Conservation (phyloP, 2,113 vertebrate genomes). For the Datnioides undecimradiatus region DNA sequence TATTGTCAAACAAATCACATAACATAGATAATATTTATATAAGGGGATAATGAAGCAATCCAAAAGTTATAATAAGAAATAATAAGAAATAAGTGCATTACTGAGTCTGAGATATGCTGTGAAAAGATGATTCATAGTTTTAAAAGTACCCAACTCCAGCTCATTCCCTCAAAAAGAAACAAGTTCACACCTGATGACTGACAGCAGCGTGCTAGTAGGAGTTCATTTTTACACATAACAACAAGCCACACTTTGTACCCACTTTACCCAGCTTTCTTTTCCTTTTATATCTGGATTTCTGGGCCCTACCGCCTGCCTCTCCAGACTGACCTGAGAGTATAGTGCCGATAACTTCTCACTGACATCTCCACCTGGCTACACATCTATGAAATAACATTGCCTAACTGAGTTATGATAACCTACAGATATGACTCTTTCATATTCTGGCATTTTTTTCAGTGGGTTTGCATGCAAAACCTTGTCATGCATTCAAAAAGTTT, state of each 20-base stretch:
- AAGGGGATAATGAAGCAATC: not conserved
- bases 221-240: slow-evolving; percentile 25
- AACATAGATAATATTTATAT: not conserved
- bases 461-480: not conserved
- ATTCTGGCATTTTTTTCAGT: not conserved
- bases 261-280: not conserved
- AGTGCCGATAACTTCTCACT: not conserved
- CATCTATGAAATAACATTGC: not conserved
- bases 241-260: slow-evolving; percentile 10
- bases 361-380: not conserved
- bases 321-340: not conserved
- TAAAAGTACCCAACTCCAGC: not conserved
- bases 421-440: not conserved
- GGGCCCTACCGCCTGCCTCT: slow-evolving; percentile 1
- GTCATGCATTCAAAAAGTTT: not conserved
- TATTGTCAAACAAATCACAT: not conserved
- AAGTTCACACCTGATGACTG: slow-evolving; percentile 36
- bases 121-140: slow-evolving; percentile 18
- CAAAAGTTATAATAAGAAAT: too few species aligned
- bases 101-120: not conserved
- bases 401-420: not conserved
- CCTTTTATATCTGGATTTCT: slow-evolving; percentile 1
- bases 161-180: slow-evolving; percentile 1
- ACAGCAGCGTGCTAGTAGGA: not conserved
- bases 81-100: not conserved